A percentile compares a stretch with the other conserved stretches of the same genome.
These are phyloP conservation scores for Augochlora pura DNA, from an alignment of 1,140 invertebrate genomes.

Conservation along the genomic window DNA sequence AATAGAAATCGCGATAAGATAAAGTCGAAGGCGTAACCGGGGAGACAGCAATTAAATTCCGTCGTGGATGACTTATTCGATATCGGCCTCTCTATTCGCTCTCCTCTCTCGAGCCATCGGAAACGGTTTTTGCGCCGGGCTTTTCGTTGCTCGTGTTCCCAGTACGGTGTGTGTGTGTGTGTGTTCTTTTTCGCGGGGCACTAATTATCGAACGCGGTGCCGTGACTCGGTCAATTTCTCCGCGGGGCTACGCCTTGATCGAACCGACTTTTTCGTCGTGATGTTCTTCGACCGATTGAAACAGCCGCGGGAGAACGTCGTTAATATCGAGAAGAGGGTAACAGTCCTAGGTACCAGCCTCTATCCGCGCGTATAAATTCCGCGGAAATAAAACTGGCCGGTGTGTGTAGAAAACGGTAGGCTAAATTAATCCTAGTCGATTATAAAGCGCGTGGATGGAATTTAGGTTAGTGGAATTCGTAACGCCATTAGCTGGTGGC, in stretches of 20 bases:
- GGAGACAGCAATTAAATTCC: not conserved
- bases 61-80: not conserved
- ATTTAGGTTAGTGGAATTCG: too few relatives aligned
- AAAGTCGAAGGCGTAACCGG: not conserved
- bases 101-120: not conserved
- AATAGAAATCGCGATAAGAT: constrained; percentile 19
- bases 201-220: not conserved
- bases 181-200: not conserved
- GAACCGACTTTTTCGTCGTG: not conserved
- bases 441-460: too few relatives aligned
- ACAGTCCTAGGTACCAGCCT: too few relatives aligned
- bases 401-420: too few relatives aligned
- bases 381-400: too few relatives aligned
- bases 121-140: not conserved
- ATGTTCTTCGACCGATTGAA: too few relatives aligned
- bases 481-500: too few relatives aligned
- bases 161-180: not conserved
- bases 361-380: too few relatives aligned
- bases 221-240: not conserved
- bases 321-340: too few relatives aligned
- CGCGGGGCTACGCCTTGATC: not conserved
- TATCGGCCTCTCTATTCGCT: not conserved
- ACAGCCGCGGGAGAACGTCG: too few relatives aligned
- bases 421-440: too few relatives aligned
- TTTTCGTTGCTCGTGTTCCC: constrained; percentile 4